Evolutionary conservation across 2,113 vertebrate genomes (phyloP), one percentile per base, ranked within the genome.

Genomic region (Diadophis punctatus): DNA sequence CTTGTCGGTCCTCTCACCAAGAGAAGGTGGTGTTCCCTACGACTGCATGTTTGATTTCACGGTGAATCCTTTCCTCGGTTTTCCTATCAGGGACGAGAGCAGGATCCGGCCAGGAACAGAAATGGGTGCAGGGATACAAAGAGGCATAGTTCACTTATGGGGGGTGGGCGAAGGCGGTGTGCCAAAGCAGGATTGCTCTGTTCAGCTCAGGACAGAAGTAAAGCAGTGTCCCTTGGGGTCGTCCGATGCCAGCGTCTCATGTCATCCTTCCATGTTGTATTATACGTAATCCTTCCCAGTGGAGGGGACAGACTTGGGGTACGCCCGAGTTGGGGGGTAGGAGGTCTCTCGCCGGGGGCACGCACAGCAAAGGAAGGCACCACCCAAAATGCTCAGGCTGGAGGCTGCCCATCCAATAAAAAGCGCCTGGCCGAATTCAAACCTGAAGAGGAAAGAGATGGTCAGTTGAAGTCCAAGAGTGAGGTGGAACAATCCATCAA

Each of bases 371-470:
- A 99, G 97, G 94, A 99, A 97, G 87, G 95, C 87, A 0, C 99
- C 99, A 3, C 99, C 99, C 6, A 98, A 94, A 3, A 98, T 90
- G 39, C 96, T 97, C 95, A 99, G 97, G 88, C 98, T 94, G 93
- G 98, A 97, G 11, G 98, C 98, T 18, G 97, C 97, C 98, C 98
- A 99, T 92, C 98, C 99, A 14, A 98, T 97, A 91, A 99, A 99
- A 89, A 99, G 97, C 27, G 99, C 98, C 1, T 97, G 98, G 23
- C 99, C 99, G 93, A 99, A 98, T 93, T 99, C 98, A 95, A 96
- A 98, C 90, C 98, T 99, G 93, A 14, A 18, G 56, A 91, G 55
- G 49, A 93, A 49, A 93, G 86, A 89, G 4, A 93, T 25, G 90
- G 34, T 68, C 30, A n/a, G 63, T 4, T 3, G 0, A 63, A 63